Evolutionary conservation across 2,113 vertebrate species (phyloP), one percentile per base, ranked within the genome.

Genomic region (Oophaga pumilio): DNA sequence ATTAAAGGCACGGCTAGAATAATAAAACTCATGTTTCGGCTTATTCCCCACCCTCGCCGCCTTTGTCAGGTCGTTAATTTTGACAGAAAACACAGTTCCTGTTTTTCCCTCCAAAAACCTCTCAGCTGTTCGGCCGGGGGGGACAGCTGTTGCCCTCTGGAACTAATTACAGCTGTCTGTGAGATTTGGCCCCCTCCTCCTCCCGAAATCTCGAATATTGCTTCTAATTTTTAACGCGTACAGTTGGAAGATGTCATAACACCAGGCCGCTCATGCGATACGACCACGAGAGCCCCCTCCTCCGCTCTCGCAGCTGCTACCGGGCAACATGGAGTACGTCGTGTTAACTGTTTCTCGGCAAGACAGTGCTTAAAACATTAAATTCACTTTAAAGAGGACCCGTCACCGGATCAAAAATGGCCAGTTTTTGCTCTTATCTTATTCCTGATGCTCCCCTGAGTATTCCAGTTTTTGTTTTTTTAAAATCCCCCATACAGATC

Each of bases 31-130:
- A 0, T 81, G 90, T 90, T 92, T 90, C 85, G 87, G 85, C 89
- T 88, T 15, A 91, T 91, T 84, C 87, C 86, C 90, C 88, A 85
- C 90, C 93, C 91, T 89, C 68, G 85, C 89, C 53, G 85, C 91
- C 90, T 71, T 83, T 91, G 92, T 93, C 93, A 94, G 93, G 90
- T 92, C 91, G 92, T 94, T 95, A 92, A 94, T 94, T 93, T 94
- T 90, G 90, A 91, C 89, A 92, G 91, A 92, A 93, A 91, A 90
- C 89, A 89, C 89, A 87, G 2, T 92, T 92, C 91, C 93, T 90
- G 87, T 24, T 92, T 90, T 90, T 90, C 89, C 89, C 89, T 89
- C 91, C 89, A 90, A 90, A 90, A 93, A 91, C 57, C 91, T 90
- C 91, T 92, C 93, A 91, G 92, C 94, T 94, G 92, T 92, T 92